Conservation (phyloP, 1,140 invertebrate genomes). For the Polypedilum vanderplanki region DNA sequence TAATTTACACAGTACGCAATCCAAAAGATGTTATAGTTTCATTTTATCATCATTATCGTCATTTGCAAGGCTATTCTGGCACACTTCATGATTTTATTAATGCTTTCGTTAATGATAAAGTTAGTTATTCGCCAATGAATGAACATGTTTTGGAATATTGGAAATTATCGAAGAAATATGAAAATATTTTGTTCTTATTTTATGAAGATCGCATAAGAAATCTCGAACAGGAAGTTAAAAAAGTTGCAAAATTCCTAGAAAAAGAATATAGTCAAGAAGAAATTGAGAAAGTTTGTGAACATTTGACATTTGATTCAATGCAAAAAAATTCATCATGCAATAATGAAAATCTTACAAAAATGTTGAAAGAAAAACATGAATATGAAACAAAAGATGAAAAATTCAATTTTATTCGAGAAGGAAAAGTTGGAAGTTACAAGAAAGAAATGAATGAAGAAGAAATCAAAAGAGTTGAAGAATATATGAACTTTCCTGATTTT, state of each 20-base stretch:
- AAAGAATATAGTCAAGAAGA: conserved; percentile 48
- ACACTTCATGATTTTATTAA: conserved; percentile 69
- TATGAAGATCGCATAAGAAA: conserved; percentile 55
- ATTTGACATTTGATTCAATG: conserved; percentile 44
- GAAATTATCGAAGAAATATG: conserved; percentile 56
- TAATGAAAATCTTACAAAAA: not conserved
- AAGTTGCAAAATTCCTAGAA: conserved; percentile 53
- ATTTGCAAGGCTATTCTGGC: conserved; percentile 57
- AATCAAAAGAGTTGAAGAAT: conserved; percentile 62
- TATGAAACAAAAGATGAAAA: conserved; percentile 34
- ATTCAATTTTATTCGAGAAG: too few relatives aligned
- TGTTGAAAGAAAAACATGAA: not conserved
- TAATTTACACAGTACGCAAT: conserved; percentile 79
- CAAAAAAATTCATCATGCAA: not conserved
- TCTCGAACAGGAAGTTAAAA: conserved; percentile 47
- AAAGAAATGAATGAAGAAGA: conserved; percentile 70
- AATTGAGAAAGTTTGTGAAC: conserved; percentile 47
- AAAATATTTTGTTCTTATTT: too few relatives aligned
- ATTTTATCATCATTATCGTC: conserved; percentile 70
- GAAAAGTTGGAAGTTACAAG: conserved; percentile 74
- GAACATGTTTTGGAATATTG: conserved; percentile 60
- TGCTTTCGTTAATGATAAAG: conserved; percentile 59
- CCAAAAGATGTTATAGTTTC: conserved; percentile 86
- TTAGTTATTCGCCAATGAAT: conserved; percentile 55
- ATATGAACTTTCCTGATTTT: conserved; percentile 50